Evolutionary conservation across 2,888 invertebrate species (phyloP), one percentile per base, ranked within the genome.

Genomic region (Candidula unifasciata): DNA sequence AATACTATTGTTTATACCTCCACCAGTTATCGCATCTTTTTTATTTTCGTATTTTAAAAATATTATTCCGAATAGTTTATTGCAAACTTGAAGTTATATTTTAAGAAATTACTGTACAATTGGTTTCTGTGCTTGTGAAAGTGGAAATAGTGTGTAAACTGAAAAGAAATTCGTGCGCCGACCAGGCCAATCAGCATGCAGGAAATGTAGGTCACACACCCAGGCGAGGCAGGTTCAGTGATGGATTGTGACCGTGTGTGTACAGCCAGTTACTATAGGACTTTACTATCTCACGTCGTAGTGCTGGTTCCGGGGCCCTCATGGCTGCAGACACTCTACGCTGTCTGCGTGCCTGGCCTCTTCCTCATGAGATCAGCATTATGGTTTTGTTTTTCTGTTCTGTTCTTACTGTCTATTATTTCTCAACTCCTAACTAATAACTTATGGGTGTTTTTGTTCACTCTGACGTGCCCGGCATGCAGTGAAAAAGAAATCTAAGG

Each of bases 221-320:
- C 71, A 27, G 37, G 8, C 37, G 60, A n/a, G 78, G 37, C 73
- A 60, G 69, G 57, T 78, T 83, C 78, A 69, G 86, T 83, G 74
- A 79, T 76, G 81, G 83, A 80, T 83, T 83, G 76, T 80, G 66
- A 68, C 82, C 52, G 73, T 69, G 76, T 86, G 87, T 86, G 87
- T 88, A 83, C 86, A 52, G 44, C 87, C 87, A 88, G 89, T 89
- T 89, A 89, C 89, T 89, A 89, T 89, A 88, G 84, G 81, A 66
- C 85, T 84, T 86, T 87, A 87, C 86, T 87, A 88, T 86, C 80
- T 54, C 30, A 54, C 78, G 85, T 86, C 68, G 79, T 82, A 81
- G 85, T 86, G 76, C 88, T 85, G 68, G 85, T 77, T 87, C 84
- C 74, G 16, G 84, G 87, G 83, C 87, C 57, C 44, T n/a, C 68